Conservation (phyloP, 1,140 invertebrate species). For the Monomorium pharaonis region DNA sequence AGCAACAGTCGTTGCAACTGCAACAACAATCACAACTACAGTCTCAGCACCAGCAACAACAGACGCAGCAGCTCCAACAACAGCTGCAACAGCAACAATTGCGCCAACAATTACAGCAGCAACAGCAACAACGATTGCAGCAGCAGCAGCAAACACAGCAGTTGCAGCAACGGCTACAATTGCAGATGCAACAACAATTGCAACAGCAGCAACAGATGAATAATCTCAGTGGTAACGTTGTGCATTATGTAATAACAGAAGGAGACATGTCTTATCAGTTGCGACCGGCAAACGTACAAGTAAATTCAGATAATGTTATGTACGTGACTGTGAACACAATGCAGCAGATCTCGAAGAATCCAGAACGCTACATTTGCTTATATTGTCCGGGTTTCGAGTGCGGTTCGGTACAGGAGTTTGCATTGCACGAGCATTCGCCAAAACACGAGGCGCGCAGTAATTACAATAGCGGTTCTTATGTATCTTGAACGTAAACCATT, state of each 20-base stretch:
- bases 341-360: neutral
- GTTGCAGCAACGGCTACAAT: neutral
- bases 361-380: neutral
- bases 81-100: neutral
- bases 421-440: neutral
- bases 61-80: neutral
- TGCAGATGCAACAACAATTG: neutral
- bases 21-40: neutral
- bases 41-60: neutral
- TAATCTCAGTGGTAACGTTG: neutral
- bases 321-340: neutral
- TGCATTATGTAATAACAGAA: neutral
- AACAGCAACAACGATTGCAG: neutral
- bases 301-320: neutral
- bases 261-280: neutral
- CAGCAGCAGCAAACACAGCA: neutral
- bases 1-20: neutral
- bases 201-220: neutral
- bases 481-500: neutral
- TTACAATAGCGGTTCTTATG: neutral
- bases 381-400: slow-evolving; percentile 21
- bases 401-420: neutral
- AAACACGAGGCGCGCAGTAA: slow-evolving; percentile 9
- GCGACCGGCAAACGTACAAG: neutral
- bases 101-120: neutral